phyloP scores from a whole-genome alignment of 1,140 invertebrate genomes.

The Hyles euphorbiae region DNA sequence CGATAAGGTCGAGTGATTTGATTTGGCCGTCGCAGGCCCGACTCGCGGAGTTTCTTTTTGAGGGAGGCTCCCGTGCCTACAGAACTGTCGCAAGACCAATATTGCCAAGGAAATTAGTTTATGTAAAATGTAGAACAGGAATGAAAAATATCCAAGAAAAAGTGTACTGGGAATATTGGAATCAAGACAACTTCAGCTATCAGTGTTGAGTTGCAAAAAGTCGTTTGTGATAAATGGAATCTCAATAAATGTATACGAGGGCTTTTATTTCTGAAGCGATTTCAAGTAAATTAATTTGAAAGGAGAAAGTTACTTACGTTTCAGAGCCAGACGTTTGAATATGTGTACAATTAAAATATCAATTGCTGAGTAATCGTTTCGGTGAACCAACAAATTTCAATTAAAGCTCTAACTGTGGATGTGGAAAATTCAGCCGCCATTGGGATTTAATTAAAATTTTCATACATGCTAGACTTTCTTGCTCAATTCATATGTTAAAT shows the following conservation, averaged over 20 bases:
- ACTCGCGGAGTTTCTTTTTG: constrained; percentile 61
- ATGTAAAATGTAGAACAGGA: constrained; percentile 71
- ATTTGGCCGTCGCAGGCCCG: constrained; percentile 61
- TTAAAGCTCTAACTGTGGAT: constrained; percentile 39
- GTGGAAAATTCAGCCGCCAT: constrained; percentile 37
- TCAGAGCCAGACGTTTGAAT: no score
- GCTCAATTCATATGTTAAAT: background rate
- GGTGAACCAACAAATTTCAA: constrained; percentile 39
- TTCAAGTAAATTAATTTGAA: no score
- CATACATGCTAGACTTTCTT: constrained; percentile 19
- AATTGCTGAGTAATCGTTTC: constrained; percentile 42
- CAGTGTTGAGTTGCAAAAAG: constrained; percentile 41
- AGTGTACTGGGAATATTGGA: constrained; percentile 58
- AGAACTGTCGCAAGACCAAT: constrained; percentile 70
- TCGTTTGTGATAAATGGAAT: constrained; percentile 38
- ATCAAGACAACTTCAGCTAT: constrained; percentile 51
- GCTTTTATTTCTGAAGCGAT: background rate
- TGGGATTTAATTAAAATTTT: constrained; percentile 29
- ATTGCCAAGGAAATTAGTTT: constrained; percentile 74
- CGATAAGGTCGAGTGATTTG: constrained; percentile 68
- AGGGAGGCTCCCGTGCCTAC: constrained; percentile 58
- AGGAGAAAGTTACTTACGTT: no score
- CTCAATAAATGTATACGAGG: constrained; percentile 25
- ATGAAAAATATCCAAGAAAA: constrained; percentile 63
- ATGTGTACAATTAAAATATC: constrained; percentile 41